These are phyloP conservation scores for Tiliqua scincoides DNA, from an alignment of 2,113 vertebrate genomes.

Conservation along the genomic window DNA sequence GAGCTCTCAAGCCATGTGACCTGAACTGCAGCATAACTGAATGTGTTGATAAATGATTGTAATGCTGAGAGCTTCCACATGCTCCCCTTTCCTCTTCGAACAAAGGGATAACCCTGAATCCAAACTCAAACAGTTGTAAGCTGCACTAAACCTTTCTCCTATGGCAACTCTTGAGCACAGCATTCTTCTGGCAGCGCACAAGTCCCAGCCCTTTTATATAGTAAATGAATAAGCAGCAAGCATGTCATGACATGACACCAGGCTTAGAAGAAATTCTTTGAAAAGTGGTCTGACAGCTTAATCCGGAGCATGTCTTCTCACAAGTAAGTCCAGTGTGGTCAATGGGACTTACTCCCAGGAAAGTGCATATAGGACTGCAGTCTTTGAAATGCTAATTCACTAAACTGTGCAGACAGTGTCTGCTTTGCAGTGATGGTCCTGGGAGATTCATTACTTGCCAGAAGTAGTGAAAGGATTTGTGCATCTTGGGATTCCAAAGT, in stretches of 20 bases:
- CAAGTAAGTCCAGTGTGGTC: no score
- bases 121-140: not conserved
- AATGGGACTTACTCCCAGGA: no score
- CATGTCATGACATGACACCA: constrained; percentile 10
- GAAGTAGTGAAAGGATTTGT: no score
- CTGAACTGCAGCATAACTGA: not conserved
- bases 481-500: constrained; percentile 11
- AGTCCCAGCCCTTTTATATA: constrained; percentile 27
- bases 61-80: not conserved
- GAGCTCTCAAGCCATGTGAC: constrained; percentile 2
- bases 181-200: constrained; percentile 1
- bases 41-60: accelerated
- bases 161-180: constrained; percentile 33
- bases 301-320: no score
- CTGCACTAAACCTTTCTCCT: constrained; percentile 7
- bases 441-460: not conserved
- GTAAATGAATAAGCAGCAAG: constrained; percentile 12
- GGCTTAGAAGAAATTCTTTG: constrained; percentile 15
- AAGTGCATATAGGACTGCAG: no score
- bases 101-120: not conserved
- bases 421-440: not conserved
- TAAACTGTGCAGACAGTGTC: constrained; percentile 14
- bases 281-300: not conserved
- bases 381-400: constrained; percentile 22
- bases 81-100: not conserved